Evolutionary conservation across 2,888 invertebrate genomes (phyloP), one percentile per base, ranked within the genome.

Genomic region (Idaea aversata): DNA sequence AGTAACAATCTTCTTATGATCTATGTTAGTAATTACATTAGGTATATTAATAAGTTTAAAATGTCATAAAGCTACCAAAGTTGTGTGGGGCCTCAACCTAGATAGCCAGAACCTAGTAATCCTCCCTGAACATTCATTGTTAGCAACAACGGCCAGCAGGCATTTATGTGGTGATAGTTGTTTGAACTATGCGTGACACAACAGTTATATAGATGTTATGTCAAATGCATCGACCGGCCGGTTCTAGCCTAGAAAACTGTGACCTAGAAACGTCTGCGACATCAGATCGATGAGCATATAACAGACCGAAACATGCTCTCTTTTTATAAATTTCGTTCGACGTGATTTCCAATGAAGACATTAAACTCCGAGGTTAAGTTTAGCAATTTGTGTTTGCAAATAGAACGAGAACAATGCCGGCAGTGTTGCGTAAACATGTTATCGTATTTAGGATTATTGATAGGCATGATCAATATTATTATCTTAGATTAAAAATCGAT

Each of bases 221-320:
- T 25, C 67, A 60, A 61, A 25, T 38, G 63, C 64, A 77, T 69
- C 72, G 74, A 70, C 75, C 79, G 73, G 47, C 16, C 64, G 64
- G 68, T 71, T 69, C 67, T 68, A 66, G 72, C 72, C 70, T 77
- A 79, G 78, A 79, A 81, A 82, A 83, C 81, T 70, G 77, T 76
- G 88, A 87, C 88, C 90, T 88, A 88, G 84, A 90, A 88, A 86
- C 77, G 81, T 82, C 82, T 67, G 73, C 73, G 75, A 68, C 79
- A 80, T 81, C 80, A 84, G 86, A 88, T 86, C 80, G 78, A 82
- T 82, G 74, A 68, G 70, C 68, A 75, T 74, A 75, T 70, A 73
- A 70, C 71, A 70, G 70, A 72, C 67, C 61, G 70, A 75, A 74
- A 78, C 76, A 77, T 79, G 80, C 72, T 75, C 70, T 68, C 67